Evolutionary conservation across 2,797 vertebrate genomes (phyloP).

Genomic region (Phrynocephalus forsythii): DNA sequence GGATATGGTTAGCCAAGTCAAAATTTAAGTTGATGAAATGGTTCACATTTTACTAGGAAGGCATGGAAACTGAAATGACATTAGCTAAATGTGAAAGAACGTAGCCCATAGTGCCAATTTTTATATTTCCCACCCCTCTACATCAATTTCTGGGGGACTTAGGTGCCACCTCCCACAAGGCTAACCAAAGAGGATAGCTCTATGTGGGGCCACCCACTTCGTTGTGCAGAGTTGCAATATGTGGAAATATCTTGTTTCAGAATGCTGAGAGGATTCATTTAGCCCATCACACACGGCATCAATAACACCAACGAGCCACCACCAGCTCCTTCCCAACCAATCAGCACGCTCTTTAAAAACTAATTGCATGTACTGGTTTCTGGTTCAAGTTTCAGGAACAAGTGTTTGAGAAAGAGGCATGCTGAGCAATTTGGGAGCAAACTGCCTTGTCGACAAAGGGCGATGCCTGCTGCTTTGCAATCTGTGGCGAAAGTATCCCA

Average conservation of each 20-base stretch:
- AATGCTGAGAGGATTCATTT: conserved; percentile 70
- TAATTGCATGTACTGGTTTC: conserved; percentile 61
- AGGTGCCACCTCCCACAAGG: conserved; percentile 73
- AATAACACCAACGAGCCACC: conserved; percentile 70
- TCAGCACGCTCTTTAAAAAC: conserved; percentile 73
- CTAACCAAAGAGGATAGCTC: conserved; percentile 66
- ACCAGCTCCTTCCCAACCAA: conserved; percentile 53
- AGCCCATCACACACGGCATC: conserved; percentile 76
- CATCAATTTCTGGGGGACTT: not conserved
- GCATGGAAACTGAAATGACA: not conserved
- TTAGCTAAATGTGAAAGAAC: not conserved
- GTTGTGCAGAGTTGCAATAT: conserved; percentile 70
- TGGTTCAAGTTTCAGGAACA: conserved; percentile 74
- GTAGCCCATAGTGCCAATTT: conserved; percentile 37
- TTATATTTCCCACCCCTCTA: conserved; percentile 29
- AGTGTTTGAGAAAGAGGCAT: conserved; percentile 63
- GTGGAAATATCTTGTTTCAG: conserved; percentile 75
- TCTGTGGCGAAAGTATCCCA: conserved; percentile 58
- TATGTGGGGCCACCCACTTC: conserved; percentile 77
- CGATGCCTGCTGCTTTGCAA: conserved; percentile 67
- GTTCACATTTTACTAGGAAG: not conserved
- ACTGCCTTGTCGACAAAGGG: conserved; percentile 54
- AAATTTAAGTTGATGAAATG: conserved; percentile 3
- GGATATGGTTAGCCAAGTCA: not conserved
- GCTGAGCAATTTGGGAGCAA: conserved; percentile 63